These are phyloP conservation scores for Philaenus spumarius DNA, from an alignment of 1,140 invertebrate species.

Conservation along the genomic window DNA sequence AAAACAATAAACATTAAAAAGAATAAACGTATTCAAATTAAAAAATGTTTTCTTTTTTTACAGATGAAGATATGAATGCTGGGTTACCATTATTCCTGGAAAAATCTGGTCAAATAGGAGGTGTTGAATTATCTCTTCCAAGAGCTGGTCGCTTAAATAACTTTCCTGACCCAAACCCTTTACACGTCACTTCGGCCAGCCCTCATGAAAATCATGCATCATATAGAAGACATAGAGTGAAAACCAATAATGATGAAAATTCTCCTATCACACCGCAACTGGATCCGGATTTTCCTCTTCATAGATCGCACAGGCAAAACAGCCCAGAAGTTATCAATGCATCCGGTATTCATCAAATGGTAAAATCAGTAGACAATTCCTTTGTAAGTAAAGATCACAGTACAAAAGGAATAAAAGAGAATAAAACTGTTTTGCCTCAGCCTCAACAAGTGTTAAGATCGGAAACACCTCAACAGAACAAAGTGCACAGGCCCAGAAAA, in stretches of 20 bases:
- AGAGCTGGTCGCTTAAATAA: conserved; percentile 19
- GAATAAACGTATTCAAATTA: no score
- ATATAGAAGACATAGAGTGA: no score
- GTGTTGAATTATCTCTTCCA: conserved; percentile 25
- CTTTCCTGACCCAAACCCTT: no score
- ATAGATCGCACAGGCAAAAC: neutral
- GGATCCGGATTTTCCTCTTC: no score
- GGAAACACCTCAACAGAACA: no score
- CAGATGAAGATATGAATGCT: conserved; percentile 38
- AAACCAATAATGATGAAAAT: no score
- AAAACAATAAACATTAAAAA: no score
- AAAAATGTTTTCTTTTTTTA: conserved; percentile 28
- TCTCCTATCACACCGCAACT: no score
- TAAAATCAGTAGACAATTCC: no score
- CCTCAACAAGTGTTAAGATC: no score
- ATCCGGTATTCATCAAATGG: neutral
- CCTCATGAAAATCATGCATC: no score
- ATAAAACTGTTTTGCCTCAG: neutral
- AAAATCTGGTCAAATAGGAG: conserved; percentile 22
- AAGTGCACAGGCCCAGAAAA: neutral
- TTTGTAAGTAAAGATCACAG: neutral
- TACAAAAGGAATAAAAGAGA: conserved; percentile 9
- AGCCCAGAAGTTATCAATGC: neutral
- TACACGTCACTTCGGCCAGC: no score
- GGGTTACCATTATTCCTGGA: conserved; percentile 33